Conservation (phyloP, 2,888 invertebrate species). For the Drosophila ezoana region DNA sequence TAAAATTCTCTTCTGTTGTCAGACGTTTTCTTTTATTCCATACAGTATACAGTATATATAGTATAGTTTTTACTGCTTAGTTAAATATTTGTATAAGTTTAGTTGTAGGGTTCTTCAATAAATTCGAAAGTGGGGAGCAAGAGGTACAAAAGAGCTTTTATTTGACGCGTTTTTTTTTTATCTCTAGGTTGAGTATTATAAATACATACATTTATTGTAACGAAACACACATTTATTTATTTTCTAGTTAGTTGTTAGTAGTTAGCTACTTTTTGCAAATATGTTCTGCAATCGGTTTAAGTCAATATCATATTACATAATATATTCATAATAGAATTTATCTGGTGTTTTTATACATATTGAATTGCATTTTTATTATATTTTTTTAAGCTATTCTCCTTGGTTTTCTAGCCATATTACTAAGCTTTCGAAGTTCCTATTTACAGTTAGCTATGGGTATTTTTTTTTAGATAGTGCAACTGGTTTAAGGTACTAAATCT, state of each 20-base stretch:
- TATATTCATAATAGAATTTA: conserved; percentile 2
- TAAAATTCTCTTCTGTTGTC: conserved; percentile 38
- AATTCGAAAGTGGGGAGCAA: conserved; percentile 78
- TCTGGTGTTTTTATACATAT: conserved; percentile 20
- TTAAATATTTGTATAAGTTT: conserved; percentile 49
- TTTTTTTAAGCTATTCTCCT: conserved; percentile 25
- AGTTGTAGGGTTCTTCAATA: conserved; percentile 52
- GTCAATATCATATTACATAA: conserved; percentile 27
- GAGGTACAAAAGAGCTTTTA: conserved; percentile 75
- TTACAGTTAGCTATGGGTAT: conserved; percentile 32
- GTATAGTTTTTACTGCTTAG: conserved; percentile 17
- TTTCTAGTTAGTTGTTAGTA: conserved; percentile 19
- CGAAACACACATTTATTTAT: conserved; percentile 17
- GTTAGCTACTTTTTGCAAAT: conserved; percentile 6
- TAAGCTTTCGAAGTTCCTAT: conserved; percentile 23
- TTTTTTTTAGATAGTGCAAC: conserved; percentile 25
- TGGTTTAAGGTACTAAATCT: conserved; percentile 37
- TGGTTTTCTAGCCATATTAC: conserved; percentile 35
- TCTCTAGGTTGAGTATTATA: conserved; percentile 16
- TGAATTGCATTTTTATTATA: conserved; percentile 3
- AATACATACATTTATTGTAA: conserved; percentile 10
- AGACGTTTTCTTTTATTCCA: conserved; percentile 33
- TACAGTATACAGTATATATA: conserved; percentile 20
- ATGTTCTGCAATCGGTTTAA: conserved; percentile 7
- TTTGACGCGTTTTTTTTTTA: conserved; percentile 19